A percentile compares a stretch with the other conserved stretches of the same genome.
Conservation (phyloP, 1,140 invertebrate species). For the Hetaerina americana region DNA sequence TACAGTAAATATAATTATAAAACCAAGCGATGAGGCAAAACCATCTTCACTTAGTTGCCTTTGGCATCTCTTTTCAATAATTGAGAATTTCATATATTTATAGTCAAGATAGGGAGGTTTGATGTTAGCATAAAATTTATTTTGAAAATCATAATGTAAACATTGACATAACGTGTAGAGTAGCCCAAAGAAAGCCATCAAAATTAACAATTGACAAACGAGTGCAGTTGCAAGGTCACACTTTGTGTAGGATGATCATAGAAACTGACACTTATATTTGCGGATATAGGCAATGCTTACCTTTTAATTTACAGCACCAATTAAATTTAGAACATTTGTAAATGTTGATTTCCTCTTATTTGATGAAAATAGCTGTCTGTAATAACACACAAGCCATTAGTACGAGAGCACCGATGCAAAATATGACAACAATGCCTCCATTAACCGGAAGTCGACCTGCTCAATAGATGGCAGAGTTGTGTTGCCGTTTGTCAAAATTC, state of each 20-base stretch:
- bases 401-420: slow-evolving; percentile 3
- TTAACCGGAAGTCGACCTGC: slow-evolving; percentile 7
- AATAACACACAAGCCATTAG: not conserved
- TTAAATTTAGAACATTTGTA: not conserved
- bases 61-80: too few relatives aligned
- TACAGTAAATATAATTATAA: too few relatives aligned
- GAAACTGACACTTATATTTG: not conserved
- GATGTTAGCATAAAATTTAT: too few relatives aligned
- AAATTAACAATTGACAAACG: slow-evolving; percentile 5
- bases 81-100: too few relatives aligned
- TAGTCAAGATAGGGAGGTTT: too few relatives aligned
- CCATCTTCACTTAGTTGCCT: too few relatives aligned
- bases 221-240: slow-evolving; percentile 9
- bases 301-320: not conserved
- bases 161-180: not conserved
- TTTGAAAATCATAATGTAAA: not conserved
- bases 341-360: not conserved
- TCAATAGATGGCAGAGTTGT: not conserved
- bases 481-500: not conserved
- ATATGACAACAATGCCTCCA: slow-evolving; percentile 12
- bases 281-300: not conserved
- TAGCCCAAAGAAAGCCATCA: slow-evolving; percentile 1
- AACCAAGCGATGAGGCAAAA: too few relatives aligned
- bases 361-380: not conserved
- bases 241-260: not conserved